Conservation (phyloP, 2,797 vertebrate genomes). For the Geotrypetes seraphini region DNA sequence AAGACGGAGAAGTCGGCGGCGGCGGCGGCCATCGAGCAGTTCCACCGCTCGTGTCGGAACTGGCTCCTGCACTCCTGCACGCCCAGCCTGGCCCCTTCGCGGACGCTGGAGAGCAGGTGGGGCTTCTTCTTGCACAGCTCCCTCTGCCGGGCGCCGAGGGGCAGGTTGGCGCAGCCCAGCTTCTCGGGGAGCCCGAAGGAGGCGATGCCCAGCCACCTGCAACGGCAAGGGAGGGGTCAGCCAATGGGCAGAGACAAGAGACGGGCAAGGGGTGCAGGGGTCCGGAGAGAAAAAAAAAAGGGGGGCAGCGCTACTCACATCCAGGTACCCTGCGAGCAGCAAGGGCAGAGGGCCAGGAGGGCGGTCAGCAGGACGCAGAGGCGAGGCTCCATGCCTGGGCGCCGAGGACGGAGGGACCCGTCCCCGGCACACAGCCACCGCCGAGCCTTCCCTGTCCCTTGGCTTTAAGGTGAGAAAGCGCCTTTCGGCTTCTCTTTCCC, state of each 20-base stretch:
- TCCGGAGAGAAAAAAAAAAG: too few relatives aligned
- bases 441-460: not conserved
- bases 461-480: slow-evolving; percentile 7
- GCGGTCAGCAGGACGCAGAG: slow-evolving; percentile 53
- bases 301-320: slow-evolving; percentile 87
- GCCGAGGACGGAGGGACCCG: too few relatives aligned
- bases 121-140: slow-evolving; percentile 76
- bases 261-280: too few relatives aligned
- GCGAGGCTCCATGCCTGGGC: slow-evolving; percentile 62
- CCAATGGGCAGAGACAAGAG: too few relatives aligned
- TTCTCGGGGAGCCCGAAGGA: slow-evolving; percentile 66
- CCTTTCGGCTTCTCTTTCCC: slow-evolving; percentile 6
- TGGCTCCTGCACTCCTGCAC: slow-evolving; percentile 79
- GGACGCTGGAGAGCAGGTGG: slow-evolving; percentile 71
- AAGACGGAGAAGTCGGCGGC: slow-evolving; percentile 45
- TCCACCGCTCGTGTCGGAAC: slow-evolving; percentile 87
- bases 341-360: slow-evolving; percentile 57
- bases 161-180: slow-evolving; percentile 59
- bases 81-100: slow-evolving; percentile 76
- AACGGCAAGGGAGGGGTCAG: slow-evolving; percentile 16
- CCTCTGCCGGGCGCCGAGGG: slow-evolving; percentile 67
- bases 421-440: not conserved
- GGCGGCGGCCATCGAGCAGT: slow-evolving; percentile 64
- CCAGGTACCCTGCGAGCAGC: slow-evolving; percentile 68
- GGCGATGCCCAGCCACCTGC: slow-evolving; percentile 80